Evolutionary conservation across 35 echinoderm and acorn worm genomes (phyloP), one percentile per base, ranked within the genome.

Genomic region (Diadema setosum): DNA sequence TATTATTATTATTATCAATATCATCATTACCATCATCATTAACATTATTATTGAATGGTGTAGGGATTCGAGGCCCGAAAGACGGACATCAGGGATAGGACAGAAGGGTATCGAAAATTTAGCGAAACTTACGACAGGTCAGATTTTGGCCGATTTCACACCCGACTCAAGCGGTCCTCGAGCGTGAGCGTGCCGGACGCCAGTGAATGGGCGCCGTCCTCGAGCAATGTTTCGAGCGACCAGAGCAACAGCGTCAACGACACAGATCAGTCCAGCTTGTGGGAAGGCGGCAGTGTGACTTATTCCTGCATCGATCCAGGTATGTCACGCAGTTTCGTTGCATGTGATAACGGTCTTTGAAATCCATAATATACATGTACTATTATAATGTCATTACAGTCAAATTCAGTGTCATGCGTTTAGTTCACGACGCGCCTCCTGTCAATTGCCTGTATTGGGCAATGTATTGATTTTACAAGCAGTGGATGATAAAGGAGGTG

Each of bases 1-100:
- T n/a, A n/a, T n/a, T n/a, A n/a, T n/a, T n/a, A n/a, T n/a, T n/a
- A n/a, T n/a, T n/a, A n/a, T n/a, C n/a, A n/a, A n/a, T n/a, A n/a
- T n/a, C n/a, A n/a, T n/a, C n/a, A n/a, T n/a, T n/a, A n/a, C n/a
- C n/a, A n/a, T n/a, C n/a, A n/a, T n/a, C n/a, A n/a, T n/a, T n/a
- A n/a, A n/a, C n/a, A n/a, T n/a, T n/a, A n/a, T n/a, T n/a, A n/a
- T n/a, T n/a, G n/a, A n/a, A n/a, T 55, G 2, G 12, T 55, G 2
- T 55, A 78, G 73, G 73, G 73, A 78, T 78, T 78, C 73, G 9
- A 78, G 30, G 73, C 73, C 44, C 73, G 73, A 44, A 33, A 78
- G 26, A 78, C 73, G 44, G 73, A 42, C 15, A 78, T 78, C 14
- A 78, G 20, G 39, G 73, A 41, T 36, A 39, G 73, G 25, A 6